Percentiles rank a stretch among this genome's conserved stretches.
Evolutionary conservation across 2,888 invertebrate species (phyloP).

Genomic region (Acanthopleura granulata): DNA sequence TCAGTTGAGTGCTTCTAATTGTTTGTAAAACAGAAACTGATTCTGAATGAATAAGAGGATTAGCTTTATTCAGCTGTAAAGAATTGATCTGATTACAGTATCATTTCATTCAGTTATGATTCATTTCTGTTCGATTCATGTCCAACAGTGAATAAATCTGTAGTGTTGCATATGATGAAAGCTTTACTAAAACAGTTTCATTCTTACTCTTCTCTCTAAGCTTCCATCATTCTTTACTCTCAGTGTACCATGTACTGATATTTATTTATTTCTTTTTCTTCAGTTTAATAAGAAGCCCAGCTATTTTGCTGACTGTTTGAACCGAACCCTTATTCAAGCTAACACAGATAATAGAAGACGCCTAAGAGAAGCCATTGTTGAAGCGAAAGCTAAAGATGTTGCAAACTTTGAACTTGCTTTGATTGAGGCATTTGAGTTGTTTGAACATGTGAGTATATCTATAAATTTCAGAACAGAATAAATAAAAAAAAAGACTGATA

Average conservation of each 20-base stretch:
- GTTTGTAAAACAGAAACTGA: too few species aligned
- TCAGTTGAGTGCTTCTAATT: too few species aligned
- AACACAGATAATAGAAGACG: slow-evolving; percentile 71
- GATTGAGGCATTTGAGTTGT: slow-evolving; percentile 84
- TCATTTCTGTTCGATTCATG: too few species aligned
- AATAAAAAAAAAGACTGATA: background rate
- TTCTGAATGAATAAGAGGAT: too few species aligned
- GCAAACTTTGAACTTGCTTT: slow-evolving; percentile 89
- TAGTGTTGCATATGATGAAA: too few species aligned
- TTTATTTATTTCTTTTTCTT: slow-evolving; percentile 30
- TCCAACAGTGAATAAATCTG: too few species aligned
- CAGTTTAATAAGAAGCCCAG: slow-evolving; percentile 79
- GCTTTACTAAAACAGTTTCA: background rate
- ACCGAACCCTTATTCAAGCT: slow-evolving; percentile 89
- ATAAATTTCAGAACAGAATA: background rate
- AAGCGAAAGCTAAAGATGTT: slow-evolving; percentile 80
- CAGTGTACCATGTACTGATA: background rate
- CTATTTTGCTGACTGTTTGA: slow-evolving; percentile 88
- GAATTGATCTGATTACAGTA: too few species aligned
- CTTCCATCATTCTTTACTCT: background rate
- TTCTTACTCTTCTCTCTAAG: background rate
- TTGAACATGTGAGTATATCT: slow-evolving; percentile 67
- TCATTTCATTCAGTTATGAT: too few species aligned
- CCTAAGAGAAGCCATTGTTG: slow-evolving; percentile 52
- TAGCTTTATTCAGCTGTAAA: too few species aligned